Base-by-base conservation (phyloP, 2,113 vertebrate genomes). In the Melanocharis versteri region DNA sequence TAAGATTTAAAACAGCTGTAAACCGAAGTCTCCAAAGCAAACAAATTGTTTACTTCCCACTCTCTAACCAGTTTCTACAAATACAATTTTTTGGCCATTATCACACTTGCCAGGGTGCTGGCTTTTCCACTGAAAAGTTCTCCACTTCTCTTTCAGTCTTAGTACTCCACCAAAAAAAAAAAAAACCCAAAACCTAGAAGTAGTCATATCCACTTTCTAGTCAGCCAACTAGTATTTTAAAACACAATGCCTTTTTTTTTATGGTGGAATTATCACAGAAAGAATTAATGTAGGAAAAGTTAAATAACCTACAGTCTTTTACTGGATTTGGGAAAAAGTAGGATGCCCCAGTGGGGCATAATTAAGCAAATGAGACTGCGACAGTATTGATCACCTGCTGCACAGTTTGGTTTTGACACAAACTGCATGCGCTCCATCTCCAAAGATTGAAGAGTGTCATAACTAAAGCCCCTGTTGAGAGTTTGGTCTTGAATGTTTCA, bases 131-230 rank as follows among this genome's bases (percentile, higher is more conserved):
- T 56, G 62, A 81, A 78, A 66, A 65, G 9, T 40, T 31, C 21
- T 87, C 54, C 22, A 31, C 13, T 53, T 48, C 33, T 78, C 65
- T 56, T 87, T 82, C 50, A 37, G 54, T 8, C 27, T 64, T 42
- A 31, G 24, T 53, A 69, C 12, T 45, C 83, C n/a, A 78, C 9
- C 15, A 86, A 83, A 87, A 90, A 45, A 40, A n/a, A n/a, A n/a
- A n/a, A 5, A 17, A 0, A 2, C 4, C 5, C 39, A 31, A 75
- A 17, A 21, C 4, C 17, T 50, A 21, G 5, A 72, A 86, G 5
- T 45, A 77, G 54, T 61, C 44, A 39, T 18, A 40, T 6, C 57
- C 26, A 20, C n/a, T 53, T 80, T 83, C 45, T 21, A 83, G 40
- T 26, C 48, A 83, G 31, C 40, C 19, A 16, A 68, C 9, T 33